Conservation (phyloP, 1,140 invertebrate species). For the Drosophila mojavensis region DNA sequence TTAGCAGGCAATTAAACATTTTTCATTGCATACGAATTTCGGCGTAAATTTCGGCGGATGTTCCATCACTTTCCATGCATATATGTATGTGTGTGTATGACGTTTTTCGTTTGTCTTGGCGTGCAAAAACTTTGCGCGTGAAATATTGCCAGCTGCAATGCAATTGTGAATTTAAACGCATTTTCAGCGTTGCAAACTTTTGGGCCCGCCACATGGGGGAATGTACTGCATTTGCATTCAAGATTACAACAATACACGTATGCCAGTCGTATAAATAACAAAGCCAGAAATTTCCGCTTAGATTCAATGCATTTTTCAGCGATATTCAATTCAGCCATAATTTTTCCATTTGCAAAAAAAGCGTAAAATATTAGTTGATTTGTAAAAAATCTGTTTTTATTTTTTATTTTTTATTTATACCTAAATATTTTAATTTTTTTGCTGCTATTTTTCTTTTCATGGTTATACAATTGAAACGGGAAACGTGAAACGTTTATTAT, state of each 20-base stretch:
- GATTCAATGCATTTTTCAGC: too few species aligned
- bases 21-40: conserved; percentile 78
- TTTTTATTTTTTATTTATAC: too few species aligned
- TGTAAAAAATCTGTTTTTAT: too few species aligned
- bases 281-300: too few species aligned
- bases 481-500: too few species aligned
- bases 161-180: conserved; percentile 45
- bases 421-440: too few species aligned
- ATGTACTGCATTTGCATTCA: conserved; percentile 66
- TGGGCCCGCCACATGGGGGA: not conserved
- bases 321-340: too few species aligned
- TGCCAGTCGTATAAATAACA: too few species aligned
- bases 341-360: too few species aligned
- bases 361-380: too few species aligned
- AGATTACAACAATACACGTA: conserved; percentile 45
- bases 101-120: conserved; percentile 23
- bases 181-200: conserved; percentile 40
- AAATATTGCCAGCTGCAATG: conserved; percentile 56
- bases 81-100: not conserved
- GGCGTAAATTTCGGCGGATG: conserved; percentile 29
- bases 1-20: conserved; percentile 81
- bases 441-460: too few species aligned
- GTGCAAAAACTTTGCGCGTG: conserved; percentile 50
- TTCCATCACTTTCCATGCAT: not conserved
- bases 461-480: too few species aligned